Percentiles rank a stretch among this genome's conserved stretches.
Conservation (phyloP, 2,113 vertebrate species). For the Ailuropoda melanoleuca region DNA sequence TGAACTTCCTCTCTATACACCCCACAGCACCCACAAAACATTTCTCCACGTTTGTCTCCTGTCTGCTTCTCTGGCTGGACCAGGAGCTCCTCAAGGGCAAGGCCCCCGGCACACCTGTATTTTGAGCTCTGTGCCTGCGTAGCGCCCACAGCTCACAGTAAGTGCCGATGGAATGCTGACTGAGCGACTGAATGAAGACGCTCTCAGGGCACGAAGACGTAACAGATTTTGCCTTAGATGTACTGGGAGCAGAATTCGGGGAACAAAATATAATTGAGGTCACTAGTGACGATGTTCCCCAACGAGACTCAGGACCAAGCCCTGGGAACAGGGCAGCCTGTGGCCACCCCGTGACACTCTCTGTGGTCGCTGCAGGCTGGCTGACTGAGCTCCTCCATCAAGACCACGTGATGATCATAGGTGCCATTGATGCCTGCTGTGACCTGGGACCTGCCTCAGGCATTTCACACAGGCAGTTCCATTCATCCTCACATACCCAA, state of each 20-base stretch:
- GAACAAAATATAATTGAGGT: background rate
- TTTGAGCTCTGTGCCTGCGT: background rate
- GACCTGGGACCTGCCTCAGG: background rate
- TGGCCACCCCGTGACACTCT: fast-evolving
- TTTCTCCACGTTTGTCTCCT: background rate
- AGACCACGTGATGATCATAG: background rate
- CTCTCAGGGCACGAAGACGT: background rate
- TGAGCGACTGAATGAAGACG: background rate
- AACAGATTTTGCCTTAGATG: background rate
- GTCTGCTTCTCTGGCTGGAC: background rate
- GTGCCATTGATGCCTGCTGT: fast-evolving
- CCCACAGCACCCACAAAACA: background rate
- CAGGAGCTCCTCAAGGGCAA: background rate
- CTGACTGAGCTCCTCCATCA: fast-evolving
- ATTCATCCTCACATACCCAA: background rate
- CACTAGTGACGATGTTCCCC: background rate
- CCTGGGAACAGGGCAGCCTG: too few species aligned
- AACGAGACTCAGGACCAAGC: background rate
- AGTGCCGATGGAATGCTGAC: background rate
- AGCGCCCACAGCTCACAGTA: background rate
- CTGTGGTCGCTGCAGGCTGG: fast-evolving
- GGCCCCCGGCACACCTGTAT: background rate
- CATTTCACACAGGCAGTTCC: background rate
- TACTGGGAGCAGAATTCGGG: background rate
- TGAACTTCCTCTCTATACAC: too few species aligned